phyloP scores from a whole-genome alignment of 2,113 vertebrate species.

The Grus americana region DNA sequence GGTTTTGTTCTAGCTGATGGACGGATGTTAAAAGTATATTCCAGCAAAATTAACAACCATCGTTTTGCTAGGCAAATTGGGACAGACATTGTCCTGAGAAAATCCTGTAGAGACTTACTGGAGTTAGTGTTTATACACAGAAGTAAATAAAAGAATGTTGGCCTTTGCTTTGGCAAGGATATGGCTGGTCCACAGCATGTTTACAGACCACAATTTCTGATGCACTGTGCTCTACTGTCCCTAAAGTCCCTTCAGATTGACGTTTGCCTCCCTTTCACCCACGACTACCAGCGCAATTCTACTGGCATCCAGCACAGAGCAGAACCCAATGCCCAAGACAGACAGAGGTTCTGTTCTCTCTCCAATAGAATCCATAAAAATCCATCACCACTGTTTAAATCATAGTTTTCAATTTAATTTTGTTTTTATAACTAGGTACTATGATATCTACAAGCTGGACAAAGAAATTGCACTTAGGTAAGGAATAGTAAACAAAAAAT shows the following conservation, averaged over 20 bases:
- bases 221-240: background rate
- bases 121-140: background rate
- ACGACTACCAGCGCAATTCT: rapidly evolving
- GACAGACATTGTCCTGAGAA: background rate
- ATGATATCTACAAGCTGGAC: background rate
- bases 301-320: background rate
- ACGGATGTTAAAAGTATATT: background rate
- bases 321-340: background rate
- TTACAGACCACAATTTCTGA: background rate
- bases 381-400: background rate
- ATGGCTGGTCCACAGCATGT: background rate
- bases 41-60: background rate
- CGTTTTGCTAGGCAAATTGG: background rate
- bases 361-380: background rate
- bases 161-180: background rate
- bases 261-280: background rate
- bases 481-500: background rate
- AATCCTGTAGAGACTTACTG: background rate
- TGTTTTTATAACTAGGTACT: background rate
- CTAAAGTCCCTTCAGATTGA: background rate
- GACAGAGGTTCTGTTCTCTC: background rate
- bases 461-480: background rate
- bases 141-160: background rate
- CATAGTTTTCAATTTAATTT: background rate
- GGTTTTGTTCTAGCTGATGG: background rate